Evolutionary conservation across 2,797 vertebrate genomes (phyloP), one percentile per base, ranked within the genome.

Genomic region (Pipistrellus pipistrellus): DNA sequence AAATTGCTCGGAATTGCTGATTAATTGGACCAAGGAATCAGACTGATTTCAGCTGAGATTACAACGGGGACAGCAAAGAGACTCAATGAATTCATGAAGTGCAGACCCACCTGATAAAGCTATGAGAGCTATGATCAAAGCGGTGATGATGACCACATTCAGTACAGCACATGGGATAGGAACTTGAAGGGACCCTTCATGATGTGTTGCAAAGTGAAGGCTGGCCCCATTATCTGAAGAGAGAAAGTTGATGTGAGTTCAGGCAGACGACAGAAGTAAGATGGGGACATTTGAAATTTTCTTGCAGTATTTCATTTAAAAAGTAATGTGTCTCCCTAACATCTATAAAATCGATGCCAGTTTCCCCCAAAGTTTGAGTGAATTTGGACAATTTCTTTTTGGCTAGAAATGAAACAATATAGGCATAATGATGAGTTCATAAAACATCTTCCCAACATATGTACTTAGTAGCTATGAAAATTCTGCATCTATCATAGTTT

Each of bases 141-240:
- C 1, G 15, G 87, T 93, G 64, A 94, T 95, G 88, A 97, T 0
- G 77, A 90, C 71, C 82, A 97, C 87, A 0, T 6, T 59, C 21
- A 80, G 0, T 0, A 96, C 76, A 21, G 87, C 93, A 68, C 93
- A 97, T 0, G 96, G 97, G 13, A 97, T 25, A 18, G 97, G 95
- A 17, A 97, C 94, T 20, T 51, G 96, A 13, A 97, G 89, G 11
- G 75, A 94, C 1, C 97, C 97, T 78, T 97, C 97, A 4, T 8
- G 90, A 27, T 85, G 9, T 6, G 64, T 27, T 55, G 53, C 44
- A 53, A 90, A 95, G 32, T 17, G 68, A 41, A 76, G 8, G 15
- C 55, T 59, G 30, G 35, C 15, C 17, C 55, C 17, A 10, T 38
- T 27, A 11, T 6, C 97, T 97, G 96, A 17, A 95, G 27, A 32